phyloP scores from a whole-genome alignment of 2,888 invertebrate genomes.

The Plagodis dolabraria region DNA sequence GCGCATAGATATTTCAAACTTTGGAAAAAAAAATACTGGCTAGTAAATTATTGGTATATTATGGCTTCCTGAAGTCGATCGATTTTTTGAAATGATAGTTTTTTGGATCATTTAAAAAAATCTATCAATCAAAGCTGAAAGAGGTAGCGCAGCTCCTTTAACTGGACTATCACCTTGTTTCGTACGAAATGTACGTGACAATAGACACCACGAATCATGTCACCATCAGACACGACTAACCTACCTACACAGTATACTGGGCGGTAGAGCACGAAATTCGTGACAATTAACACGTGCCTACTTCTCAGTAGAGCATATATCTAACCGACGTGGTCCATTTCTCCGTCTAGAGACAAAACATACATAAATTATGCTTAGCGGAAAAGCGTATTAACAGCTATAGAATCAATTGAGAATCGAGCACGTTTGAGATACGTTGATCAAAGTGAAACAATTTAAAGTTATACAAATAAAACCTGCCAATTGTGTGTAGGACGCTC shows the following conservation, averaged over 20 bases:
- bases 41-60: too few species aligned
- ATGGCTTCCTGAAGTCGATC: too few species aligned
- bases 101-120: too few species aligned
- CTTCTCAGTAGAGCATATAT: conserved; percentile 48
- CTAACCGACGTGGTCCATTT: conserved; percentile 54
- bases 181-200: conserved; percentile 10
- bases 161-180: neutral
- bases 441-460: too few species aligned
- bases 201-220: conserved; percentile 12
- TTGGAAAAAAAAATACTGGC: too few species aligned
- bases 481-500: too few species aligned
- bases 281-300: conserved; percentile 61
- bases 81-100: too few species aligned
- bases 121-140: neutral
- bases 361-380: conserved; percentile 30
- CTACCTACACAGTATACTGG: conserved; percentile 10
- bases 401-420: conserved; percentile 7
- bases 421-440: too few species aligned
- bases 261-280: conserved; percentile 59
- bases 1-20: too few species aligned
- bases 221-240: conserved; percentile 27
- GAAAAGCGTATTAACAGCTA: conserved; percentile 21
- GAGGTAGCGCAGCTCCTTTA: neutral
- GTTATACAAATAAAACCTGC: too few species aligned
- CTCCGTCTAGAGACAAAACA: conserved; percentile 35